phyloP scores from a whole-genome alignment of 37 sponge, comb jelly and placozoan species.

The Aplysina aerophoba region DNA sequence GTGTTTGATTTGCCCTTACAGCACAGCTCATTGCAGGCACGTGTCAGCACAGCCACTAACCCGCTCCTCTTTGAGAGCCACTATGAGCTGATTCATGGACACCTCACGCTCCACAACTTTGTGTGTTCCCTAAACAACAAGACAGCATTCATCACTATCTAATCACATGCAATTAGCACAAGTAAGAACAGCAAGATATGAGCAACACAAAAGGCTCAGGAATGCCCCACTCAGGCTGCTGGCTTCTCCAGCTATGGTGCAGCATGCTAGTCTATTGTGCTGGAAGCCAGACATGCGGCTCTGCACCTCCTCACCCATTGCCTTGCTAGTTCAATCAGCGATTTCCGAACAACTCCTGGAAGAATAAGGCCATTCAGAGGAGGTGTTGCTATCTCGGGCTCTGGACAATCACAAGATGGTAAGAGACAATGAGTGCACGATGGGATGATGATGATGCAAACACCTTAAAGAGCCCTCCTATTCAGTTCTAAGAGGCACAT shows the following conservation, averaged over 20 bases:
- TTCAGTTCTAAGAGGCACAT: too few relatives aligned
- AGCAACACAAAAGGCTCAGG: neutral
- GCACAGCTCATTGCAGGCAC: too few relatives aligned
- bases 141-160: neutral
- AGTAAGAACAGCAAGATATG: neutral
- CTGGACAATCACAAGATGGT: conserved; percentile 39
- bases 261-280: neutral
- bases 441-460: too few relatives aligned
- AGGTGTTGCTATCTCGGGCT: conserved; percentile 97
- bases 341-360: conserved; percentile 94
- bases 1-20: too few relatives aligned
- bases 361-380: conserved; percentile 93
- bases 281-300: neutral
- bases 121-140: conserved; percentile 74
- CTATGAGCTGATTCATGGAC: conserved; percentile 83
- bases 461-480: too few relatives aligned
- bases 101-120: conserved; percentile 89
- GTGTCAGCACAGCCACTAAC: too few relatives aligned
- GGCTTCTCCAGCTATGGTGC: neutral
- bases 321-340: conserved; percentile 81
- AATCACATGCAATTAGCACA: neutral
- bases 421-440: neutral
- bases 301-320: conserved; percentile 72
- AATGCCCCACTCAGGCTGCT: neutral
- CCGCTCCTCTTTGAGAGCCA: conserved; percentile 79